These are phyloP conservation scores for Pseudomyrmex flavicornis DNA, from an alignment of 1,140 invertebrate species.

Conservation along the genomic window DNA sequence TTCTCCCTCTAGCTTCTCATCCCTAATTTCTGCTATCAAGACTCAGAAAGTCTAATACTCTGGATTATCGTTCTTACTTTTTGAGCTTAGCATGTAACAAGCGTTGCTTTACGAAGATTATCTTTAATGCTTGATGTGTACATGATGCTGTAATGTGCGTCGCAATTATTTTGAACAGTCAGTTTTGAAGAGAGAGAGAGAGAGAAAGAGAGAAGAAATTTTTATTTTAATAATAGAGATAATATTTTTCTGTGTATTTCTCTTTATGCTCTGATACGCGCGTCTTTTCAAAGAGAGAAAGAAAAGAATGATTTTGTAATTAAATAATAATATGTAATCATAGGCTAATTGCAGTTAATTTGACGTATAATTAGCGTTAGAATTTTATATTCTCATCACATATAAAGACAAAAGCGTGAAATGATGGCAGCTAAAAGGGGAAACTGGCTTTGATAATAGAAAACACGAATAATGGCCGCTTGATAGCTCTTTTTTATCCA, in stretches of 20 bases:
- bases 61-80: constrained; percentile 37
- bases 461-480: constrained; percentile 62
- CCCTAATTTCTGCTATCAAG: constrained; percentile 62
- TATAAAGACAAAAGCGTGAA: constrained; percentile 25
- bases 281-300: too few relatives aligned
- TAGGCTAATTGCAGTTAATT: constrained; percentile 14
- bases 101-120: constrained; percentile 14
- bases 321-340: background rate
- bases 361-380: background rate
- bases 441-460: constrained; percentile 59
- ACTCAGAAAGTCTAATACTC: constrained; percentile 28
- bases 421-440: constrained; percentile 28
- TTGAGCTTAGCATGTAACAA: background rate
- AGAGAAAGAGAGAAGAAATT: too few relatives aligned
- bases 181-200: too few relatives aligned
- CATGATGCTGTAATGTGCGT: background rate
- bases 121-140: background rate
- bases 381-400: constrained; percentile 22
- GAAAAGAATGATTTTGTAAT: too few relatives aligned
- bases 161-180: background rate
- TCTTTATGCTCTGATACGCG: background rate
- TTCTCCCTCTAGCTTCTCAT: constrained; percentile 70
- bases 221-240: background rate
- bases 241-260: background rate
- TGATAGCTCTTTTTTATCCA: constrained; percentile 50